phyloP scores from a whole-genome alignment of 1,140 invertebrate species.

The Gryllus bimaculatus region DNA sequence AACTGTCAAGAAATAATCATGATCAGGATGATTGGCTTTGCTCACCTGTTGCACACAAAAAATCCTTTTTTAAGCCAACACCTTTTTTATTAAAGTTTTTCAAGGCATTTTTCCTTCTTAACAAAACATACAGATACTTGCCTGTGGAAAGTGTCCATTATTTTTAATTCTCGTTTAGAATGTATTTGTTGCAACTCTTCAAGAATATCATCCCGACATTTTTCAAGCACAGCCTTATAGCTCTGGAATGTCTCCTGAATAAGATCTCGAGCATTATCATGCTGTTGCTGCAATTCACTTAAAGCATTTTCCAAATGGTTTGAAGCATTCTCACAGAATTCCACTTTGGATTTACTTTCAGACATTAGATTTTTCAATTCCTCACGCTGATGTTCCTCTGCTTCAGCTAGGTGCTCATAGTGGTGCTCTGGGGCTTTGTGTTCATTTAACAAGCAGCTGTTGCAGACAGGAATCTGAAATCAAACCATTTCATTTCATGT shows the following conservation, averaged over 20 bases:
- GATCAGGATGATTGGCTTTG: too few species aligned
- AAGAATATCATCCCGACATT: conserved; percentile 61
- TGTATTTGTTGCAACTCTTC: conserved; percentile 70
- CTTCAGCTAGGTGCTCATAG: conserved; percentile 64
- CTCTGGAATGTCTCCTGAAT: conserved; percentile 77
- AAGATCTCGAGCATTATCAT: conserved; percentile 72
- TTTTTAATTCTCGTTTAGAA: conserved; percentile 70
- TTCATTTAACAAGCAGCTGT: conserved; percentile 67
- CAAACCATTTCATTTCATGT: too few species aligned
- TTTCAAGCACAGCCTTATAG: conserved; percentile 73
- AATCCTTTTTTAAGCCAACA: too few species aligned
- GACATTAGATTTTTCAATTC: conserved; percentile 61
- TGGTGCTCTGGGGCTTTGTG: conserved; percentile 71
- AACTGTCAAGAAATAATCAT: too few species aligned
- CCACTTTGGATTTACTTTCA: conserved; percentile 61
- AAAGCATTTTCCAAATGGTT: conserved; percentile 62
- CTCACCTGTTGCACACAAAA: too few species aligned
- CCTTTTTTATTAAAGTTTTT: too few species aligned
- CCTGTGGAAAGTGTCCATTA: conserved; percentile 77
- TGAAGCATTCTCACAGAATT: conserved; percentile 63
- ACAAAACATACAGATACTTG: conserved; percentile 22
- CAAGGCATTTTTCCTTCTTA: too few species aligned
- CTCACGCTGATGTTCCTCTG: conserved; percentile 60
- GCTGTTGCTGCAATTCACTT: conserved; percentile 74
- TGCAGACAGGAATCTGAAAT: conserved; percentile 56